Evolutionary conservation across 2,888 invertebrate species (phyloP).

Genomic region (Cryptocephalus primarius): DNA sequence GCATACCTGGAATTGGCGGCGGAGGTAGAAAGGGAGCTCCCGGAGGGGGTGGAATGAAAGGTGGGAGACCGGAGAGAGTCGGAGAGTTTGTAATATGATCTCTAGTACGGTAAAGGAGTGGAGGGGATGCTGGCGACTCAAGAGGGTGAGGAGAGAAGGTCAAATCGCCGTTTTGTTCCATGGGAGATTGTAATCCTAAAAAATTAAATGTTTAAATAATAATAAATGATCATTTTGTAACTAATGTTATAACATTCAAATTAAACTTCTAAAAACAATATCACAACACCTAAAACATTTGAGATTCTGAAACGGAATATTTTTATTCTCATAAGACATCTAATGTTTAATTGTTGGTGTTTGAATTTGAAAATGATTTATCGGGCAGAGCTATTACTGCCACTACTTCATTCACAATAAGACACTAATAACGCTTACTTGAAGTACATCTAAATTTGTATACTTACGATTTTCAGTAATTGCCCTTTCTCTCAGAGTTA

Average conservation of each 20-base stretch:
- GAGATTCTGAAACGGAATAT: too few relatives aligned
- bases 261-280: too few relatives aligned
- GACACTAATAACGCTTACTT: too few relatives aligned
- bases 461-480: conserved; percentile 42
- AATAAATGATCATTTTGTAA: neutral
- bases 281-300: too few relatives aligned
- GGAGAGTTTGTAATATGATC: conserved; percentile 36
- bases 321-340: too few relatives aligned
- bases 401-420: too few relatives aligned
- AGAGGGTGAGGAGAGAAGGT: conserved; percentile 39
- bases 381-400: too few relatives aligned
- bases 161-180: conserved; percentile 41
- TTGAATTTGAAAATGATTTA: too few relatives aligned
- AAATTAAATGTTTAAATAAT: conserved; percentile 1
- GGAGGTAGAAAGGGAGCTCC: conserved; percentile 55
- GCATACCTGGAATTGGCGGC: conserved; percentile 35
- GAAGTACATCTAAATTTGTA: neutral
- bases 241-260: too few relatives aligned
- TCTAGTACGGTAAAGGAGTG: conserved; percentile 33
- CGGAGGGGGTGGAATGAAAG: conserved; percentile 54
- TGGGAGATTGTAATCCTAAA: conserved; percentile 44
- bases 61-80: conserved; percentile 42
- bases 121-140: conserved; percentile 37
- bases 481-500: conserved; percentile 46
- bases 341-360: too few relatives aligned